These are phyloP conservation scores for Bostrychus sinensis DNA, from an alignment of 2,113 vertebrate genomes.

Conservation along the genomic window DNA sequence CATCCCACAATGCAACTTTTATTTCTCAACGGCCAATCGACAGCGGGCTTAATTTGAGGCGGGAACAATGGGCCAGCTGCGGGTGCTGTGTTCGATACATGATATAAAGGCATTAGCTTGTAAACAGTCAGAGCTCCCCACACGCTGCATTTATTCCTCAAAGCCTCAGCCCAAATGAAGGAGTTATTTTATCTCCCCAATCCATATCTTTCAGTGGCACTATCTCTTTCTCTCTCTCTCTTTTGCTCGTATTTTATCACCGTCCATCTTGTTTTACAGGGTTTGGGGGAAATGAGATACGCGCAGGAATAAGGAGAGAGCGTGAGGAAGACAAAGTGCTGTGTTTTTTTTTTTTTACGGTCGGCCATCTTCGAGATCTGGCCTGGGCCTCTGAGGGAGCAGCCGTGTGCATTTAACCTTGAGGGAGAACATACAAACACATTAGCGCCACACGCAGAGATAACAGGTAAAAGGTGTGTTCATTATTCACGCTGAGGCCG, in stretches of 20 bases:
- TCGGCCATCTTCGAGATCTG: constrained; percentile 35
- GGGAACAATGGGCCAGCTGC: constrained; percentile 37
- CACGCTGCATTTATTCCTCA: constrained; percentile 46
- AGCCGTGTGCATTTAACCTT: constrained; percentile 59
- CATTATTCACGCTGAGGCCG: constrained; percentile 6
- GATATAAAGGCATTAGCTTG: constrained; percentile 37
- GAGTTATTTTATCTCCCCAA: constrained; percentile 65
- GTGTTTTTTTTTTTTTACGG: constrained; percentile 65
- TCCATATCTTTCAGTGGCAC: constrained; percentile 58
- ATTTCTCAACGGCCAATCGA: constrained; percentile 14
- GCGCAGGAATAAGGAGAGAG: constrained; percentile 9
- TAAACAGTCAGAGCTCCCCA: constrained; percentile 43
- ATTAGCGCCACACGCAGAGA: constrained; percentile 27
- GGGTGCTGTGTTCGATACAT: constrained; percentile 47
- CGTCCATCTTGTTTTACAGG: constrained; percentile 66
- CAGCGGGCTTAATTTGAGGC: constrained; percentile 28
- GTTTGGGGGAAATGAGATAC: constrained; percentile 70
- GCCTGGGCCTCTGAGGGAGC: constrained; percentile 42
- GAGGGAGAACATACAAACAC: constrained; percentile 39
- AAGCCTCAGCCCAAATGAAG: constrained; percentile 55
- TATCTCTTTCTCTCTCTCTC: constrained; percentile 64
- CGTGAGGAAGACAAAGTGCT: constrained; percentile 46
- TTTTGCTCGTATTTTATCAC: constrained; percentile 62
- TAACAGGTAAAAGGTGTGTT: neutral
- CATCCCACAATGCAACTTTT: constrained; percentile 5